Conservation (phyloP, 2,888 invertebrate species). For the Drosophila fulvimacula region DNA sequence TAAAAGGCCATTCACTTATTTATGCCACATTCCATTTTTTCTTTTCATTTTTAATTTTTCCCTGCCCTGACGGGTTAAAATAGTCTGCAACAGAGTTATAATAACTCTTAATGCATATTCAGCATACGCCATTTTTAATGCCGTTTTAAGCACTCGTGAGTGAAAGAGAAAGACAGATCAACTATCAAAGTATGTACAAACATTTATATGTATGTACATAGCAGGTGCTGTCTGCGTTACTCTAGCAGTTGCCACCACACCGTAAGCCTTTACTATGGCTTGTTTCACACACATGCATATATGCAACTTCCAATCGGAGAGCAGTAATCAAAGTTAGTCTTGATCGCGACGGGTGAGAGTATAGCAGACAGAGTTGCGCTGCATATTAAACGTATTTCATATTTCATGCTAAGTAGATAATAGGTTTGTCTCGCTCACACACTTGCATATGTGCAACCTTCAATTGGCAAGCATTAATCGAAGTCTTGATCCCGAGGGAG, state of each 20-base stretch:
- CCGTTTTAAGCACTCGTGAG: neutral
- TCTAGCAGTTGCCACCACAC: neutral
- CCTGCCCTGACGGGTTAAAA: conserved; percentile 35
- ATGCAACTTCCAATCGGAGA: neutral
- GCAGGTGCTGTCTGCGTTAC: neutral
- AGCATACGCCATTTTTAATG: conserved; percentile 1
- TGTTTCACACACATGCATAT: neutral
- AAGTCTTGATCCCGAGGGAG: neutral
- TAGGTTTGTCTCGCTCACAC: neutral
- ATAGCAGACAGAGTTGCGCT: neutral
- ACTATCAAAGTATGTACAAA: neutral
- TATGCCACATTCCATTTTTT: conserved; percentile 19
- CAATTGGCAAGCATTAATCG: neutral
- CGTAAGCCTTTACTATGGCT: neutral
- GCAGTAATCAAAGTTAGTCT: neutral
- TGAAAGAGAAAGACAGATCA: conserved; percentile 1
- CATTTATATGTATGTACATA: neutral
- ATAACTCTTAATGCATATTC: conserved; percentile 7
- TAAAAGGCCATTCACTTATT: conserved; percentile 54
- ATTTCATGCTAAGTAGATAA: neutral
- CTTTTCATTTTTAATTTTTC: neutral
- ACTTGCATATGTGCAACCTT: no score
- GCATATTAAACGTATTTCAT: no score
- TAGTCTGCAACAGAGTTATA: conserved; percentile 10
- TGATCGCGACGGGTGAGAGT: neutral